These are phyloP conservation scores for Scrobipalpa costella DNA, from an alignment of 2,888 invertebrate genomes.

Conservation along the genomic window DNA sequence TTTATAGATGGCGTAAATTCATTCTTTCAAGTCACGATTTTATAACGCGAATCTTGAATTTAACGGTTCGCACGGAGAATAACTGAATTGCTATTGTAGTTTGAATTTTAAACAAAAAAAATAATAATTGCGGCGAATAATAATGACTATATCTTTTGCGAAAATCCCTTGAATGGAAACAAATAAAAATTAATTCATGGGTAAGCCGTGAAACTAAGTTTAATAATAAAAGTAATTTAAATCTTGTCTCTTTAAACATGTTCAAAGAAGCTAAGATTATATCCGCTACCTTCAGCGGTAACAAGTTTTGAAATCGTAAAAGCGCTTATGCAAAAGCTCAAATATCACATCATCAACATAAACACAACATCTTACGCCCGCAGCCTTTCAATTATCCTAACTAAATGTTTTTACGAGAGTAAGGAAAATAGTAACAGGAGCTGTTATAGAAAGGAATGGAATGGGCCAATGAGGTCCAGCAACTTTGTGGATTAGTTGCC, in stretches of 20 bases:
- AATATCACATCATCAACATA: neutral
- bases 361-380: neutral
- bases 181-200: too few species aligned
- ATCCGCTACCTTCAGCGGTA: too few species aligned
- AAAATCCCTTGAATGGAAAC: too few species aligned
- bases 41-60: neutral
- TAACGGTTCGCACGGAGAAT: neutral
- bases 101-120: neutral
- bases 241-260: too few species aligned
- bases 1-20: neutral
- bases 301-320: too few species aligned
- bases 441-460: conserved; percentile 11
- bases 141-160: neutral
- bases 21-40: conserved; percentile 14
- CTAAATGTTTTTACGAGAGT: neutral
- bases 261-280: too few species aligned
- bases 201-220: too few species aligned
- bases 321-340: neutral
- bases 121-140: neutral
- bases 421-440: conserved; percentile 8
- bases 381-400: conserved; percentile 3
- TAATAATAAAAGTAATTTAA: too few species aligned
- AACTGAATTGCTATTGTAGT: conserved; percentile 1
- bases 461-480: neutral
- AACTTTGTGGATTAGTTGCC: conserved; percentile 6